Percentiles rank a stretch among this genome's conserved stretches.
Evolutionary conservation across 2,888 invertebrate genomes (phyloP).

Genomic region (Epistrophella euchroma): DNA sequence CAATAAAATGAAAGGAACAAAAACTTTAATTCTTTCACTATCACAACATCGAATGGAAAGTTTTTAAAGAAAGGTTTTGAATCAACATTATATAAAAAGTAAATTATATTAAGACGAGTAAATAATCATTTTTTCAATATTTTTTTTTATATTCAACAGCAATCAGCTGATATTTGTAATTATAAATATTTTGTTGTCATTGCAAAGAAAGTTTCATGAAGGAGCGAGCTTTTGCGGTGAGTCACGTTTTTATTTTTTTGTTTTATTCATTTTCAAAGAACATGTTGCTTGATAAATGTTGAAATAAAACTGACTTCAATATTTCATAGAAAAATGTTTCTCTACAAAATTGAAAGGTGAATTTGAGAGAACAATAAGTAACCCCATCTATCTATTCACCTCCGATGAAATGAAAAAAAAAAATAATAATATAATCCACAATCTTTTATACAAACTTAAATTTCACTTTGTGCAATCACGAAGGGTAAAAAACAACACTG

Average conservation of each 20-base stretch:
- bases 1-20: slow-evolving; percentile 13
- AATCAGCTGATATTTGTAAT: slow-evolving; percentile 2
- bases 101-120: background rate
- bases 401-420: too few relatives aligned
- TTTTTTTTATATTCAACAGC: background rate
- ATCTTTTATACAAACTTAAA: too few relatives aligned
- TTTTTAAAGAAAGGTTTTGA: background rate
- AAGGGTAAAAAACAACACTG: too few relatives aligned
- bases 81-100: background rate
- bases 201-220: background rate
- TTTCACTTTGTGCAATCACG: too few relatives aligned
- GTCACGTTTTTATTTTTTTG: background rate
- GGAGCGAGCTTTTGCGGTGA: background rate
- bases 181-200: background rate
- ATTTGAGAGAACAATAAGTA: too few relatives aligned
- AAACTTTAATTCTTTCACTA: background rate
- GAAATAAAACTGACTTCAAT: background rate
- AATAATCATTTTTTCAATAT: background rate
- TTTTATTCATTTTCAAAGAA: background rate
- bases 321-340: background rate
- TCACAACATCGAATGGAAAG: background rate
- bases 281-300: slow-evolving; percentile 16
- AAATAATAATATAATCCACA: too few relatives aligned
- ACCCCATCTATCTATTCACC: too few relatives aligned
- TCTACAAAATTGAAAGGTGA: background rate